phyloP scores from a whole-genome alignment of 2,797 vertebrate species.

The Muraenolepis orangiensis region DNA sequence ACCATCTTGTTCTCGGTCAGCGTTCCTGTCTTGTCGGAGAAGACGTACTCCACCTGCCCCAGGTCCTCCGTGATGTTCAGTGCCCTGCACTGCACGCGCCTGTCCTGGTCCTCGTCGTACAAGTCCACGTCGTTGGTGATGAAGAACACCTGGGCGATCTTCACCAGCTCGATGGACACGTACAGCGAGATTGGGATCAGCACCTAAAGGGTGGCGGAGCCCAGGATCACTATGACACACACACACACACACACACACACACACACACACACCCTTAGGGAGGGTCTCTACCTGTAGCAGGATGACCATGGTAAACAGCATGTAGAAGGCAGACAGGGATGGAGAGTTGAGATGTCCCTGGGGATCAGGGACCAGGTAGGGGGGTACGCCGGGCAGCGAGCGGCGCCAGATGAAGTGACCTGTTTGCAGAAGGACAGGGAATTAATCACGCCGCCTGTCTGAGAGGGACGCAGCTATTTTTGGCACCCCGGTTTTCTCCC shows the following conservation, averaged over 20 bases:
- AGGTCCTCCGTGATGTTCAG: slow-evolving; percentile 96
- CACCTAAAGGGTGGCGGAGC: slow-evolving; percentile 68
- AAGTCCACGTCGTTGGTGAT: slow-evolving; percentile 89
- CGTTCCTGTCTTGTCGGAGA: slow-evolving; percentile 97
- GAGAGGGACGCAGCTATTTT: slow-evolving; percentile 47
- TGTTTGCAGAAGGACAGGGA: slow-evolving; percentile 61
- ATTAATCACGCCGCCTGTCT: slow-evolving; percentile 53
- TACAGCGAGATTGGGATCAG: slow-evolving; percentile 94
- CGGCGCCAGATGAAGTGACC: slow-evolving; percentile 84
- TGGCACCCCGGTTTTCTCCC: slow-evolving; percentile 27
- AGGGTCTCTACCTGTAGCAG: slow-evolving; percentile 95
- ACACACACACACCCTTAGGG: background rate
- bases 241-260: background rate
- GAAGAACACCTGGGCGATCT: slow-evolving; percentile 88
- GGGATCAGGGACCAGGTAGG: slow-evolving; percentile 78
- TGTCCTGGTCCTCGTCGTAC: slow-evolving; percentile 82
- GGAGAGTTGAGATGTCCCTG: slow-evolving; percentile 68
- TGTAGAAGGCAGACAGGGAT: slow-evolving; percentile 80
- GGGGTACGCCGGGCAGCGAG: slow-evolving; percentile 69
- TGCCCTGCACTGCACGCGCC: slow-evolving; percentile 82
- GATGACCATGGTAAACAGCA: slow-evolving; percentile 96
- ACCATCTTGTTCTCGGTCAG: slow-evolving; percentile 99
- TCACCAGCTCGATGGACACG: slow-evolving; percentile 90
- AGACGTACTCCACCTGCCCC: slow-evolving; percentile 91
- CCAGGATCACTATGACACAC: background rate